Conservation (phyloP, 2,888 invertebrate species). For the Dascillus cervinus region DNA sequence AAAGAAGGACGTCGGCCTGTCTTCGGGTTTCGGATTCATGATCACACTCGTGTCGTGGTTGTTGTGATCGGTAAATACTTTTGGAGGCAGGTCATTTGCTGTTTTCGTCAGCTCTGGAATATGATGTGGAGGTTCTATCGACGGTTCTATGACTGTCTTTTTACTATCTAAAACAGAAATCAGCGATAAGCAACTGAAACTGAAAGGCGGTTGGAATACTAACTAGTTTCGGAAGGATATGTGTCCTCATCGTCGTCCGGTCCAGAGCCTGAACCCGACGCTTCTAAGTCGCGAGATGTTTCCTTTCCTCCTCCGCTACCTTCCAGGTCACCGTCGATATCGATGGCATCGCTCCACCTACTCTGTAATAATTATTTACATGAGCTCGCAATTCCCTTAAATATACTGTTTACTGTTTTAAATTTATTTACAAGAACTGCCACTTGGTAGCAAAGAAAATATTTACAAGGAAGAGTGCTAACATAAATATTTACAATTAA, state of each 20-base stretch:
- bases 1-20: slow-evolving; percentile 85
- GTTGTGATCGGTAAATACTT: slow-evolving; percentile 21
- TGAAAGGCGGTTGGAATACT: not conserved
- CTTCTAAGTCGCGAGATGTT: slow-evolving; percentile 59
- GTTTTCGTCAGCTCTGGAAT: slow-evolving; percentile 7
- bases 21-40: slow-evolving; percentile 77
- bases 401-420: no score
- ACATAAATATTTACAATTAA: no score
- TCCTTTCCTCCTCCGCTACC: slow-evolving; percentile 58
- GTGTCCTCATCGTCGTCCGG: slow-evolving; percentile 71
- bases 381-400: no score
- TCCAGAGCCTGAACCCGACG: slow-evolving; percentile 80
- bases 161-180: slow-evolving; percentile 12
- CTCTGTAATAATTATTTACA: slow-evolving; percentile 19
- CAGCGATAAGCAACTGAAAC: not conserved
- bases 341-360: slow-evolving; percentile 50
- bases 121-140: slow-evolving; percentile 16
- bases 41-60: slow-evolving; percentile 58
- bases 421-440: no score
- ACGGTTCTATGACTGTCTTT: slow-evolving; percentile 16
- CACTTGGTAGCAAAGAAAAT: no score
- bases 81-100: slow-evolving; percentile 17
- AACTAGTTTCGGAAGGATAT: slow-evolving; percentile 14
- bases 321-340: slow-evolving; percentile 73
- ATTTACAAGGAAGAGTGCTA: no score